Conservation (phyloP, 2,888 invertebrate genomes). For the Ectobius pallidus region DNA sequence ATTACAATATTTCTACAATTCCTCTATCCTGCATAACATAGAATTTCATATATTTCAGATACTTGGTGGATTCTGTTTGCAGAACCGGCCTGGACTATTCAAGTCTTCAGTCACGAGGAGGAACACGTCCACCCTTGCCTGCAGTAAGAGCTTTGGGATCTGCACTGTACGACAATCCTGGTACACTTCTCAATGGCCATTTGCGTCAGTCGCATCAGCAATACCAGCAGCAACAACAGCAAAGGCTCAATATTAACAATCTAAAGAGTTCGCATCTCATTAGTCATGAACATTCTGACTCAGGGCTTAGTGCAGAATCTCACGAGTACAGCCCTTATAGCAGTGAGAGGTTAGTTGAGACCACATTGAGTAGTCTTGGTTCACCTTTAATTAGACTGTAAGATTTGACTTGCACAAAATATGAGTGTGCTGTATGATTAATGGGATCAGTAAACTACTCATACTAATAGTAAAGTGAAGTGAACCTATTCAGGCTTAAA, state of each 20-base stretch:
- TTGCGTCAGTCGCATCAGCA: constrained; percentile 17
- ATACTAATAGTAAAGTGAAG: no score
- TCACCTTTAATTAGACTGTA: no score
- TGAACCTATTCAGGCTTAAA: no score
- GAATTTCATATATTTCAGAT: no score
- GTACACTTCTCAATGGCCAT: constrained; percentile 47
- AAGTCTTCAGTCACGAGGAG: constrained; percentile 16
- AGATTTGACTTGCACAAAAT: no score
- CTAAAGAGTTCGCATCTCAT: constrained; percentile 50
- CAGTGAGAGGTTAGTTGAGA: constrained; percentile 67
- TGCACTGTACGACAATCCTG: constrained; percentile 49
- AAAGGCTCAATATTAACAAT: constrained; percentile 37
- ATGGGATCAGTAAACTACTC: no score
- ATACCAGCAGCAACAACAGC: constrained; percentile 27
- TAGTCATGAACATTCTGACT: constrained; percentile 78
- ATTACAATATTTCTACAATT: no score
- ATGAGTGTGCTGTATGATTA: no score
- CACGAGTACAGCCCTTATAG: constrained; percentile 73
- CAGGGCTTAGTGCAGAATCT: constrained; percentile 72
- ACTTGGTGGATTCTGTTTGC: not conserved
- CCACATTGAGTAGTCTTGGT: no score
- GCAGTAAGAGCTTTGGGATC: constrained; percentile 43
- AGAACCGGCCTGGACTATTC: not conserved
- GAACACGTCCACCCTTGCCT: constrained; percentile 24
- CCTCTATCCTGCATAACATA: no score